These are phyloP conservation scores for Eupithecia subfuscata DNA, from an alignment of 2,888 invertebrate species.

Conservation along the genomic window DNA sequence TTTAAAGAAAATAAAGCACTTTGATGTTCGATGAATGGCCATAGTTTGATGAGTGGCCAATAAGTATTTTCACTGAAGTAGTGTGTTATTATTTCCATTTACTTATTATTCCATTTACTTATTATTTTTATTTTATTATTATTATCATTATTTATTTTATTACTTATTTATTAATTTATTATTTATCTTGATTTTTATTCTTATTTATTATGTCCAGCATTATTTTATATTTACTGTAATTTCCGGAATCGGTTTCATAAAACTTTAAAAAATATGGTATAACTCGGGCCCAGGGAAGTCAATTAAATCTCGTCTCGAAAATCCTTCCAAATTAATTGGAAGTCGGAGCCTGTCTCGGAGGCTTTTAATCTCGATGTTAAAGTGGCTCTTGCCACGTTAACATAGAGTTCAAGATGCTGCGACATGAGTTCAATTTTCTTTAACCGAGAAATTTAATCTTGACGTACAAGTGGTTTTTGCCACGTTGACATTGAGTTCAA, in stretches of 20 bases:
- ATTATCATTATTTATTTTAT: no score
- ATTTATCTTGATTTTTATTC: no score
- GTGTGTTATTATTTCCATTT: no score
- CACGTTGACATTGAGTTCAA: not conserved
- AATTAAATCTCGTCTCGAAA: not conserved
- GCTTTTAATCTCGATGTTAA: not conserved
- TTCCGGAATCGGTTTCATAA: not conserved
- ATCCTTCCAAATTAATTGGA: slow-evolving; percentile 4
- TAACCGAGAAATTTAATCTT: not conserved
- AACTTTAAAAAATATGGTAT: not conserved
- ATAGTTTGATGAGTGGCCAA: no score
- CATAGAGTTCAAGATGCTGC: not conserved
- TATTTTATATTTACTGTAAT: no score
- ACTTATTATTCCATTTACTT: no score
- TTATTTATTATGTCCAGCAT: no score
- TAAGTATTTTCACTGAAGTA: no score
- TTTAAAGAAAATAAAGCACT: no score
- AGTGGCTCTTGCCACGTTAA: not conserved
- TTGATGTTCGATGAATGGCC: no score
- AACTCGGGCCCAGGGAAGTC: not conserved
- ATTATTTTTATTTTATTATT: no score
- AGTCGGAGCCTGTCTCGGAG: not conserved
- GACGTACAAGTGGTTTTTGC: not conserved
- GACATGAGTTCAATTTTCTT: not conserved
- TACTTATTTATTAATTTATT: no score